Evolutionary conservation across 1,140 invertebrate genomes (phyloP), one percentile per base, ranked within the genome.

Genomic region (Drosophila fuyamai): DNA sequence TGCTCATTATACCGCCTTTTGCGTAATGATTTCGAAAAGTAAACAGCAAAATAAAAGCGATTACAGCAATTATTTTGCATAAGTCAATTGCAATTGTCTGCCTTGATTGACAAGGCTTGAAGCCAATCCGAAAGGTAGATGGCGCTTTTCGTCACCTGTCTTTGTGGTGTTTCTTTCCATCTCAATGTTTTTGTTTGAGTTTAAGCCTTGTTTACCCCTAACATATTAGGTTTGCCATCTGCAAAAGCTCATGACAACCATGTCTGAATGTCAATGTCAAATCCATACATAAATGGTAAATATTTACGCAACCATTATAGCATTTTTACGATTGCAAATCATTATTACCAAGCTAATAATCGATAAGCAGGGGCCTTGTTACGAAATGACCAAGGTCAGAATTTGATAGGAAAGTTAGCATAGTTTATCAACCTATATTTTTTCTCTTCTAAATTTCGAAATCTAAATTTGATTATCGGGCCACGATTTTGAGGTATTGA

Each of bases 11-110:
- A 8, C 38, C 32, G 46, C 32, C 27, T 29, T 76, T 76, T 65
- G 62, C 76, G 81, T 79, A 72, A 85, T 84, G 27, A 73, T 51
- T 57, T 63, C 53, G 57, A 78, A 74, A 74, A 75, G 43, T 44
- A 63, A 67, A 47, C 27, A 76, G 36, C 44, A 14, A 76, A 70
- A 70, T 41, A 77, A 58, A 78, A 75, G 44, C 16, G 71, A 56
- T 78, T 78, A 54, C 66, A 53, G 57, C 76, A 79, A 58, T 63
- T 56, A 58, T 44, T 77, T 58, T 75, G 61, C 73, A 76, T 59
- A 67, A 76, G 54, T 53, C 48, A 51, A 76, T 58, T 76, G 73
- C 73, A 76, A 48, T 67, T 41, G 51, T 43, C 51, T 29, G 43
- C 23, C 32, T 73, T 76, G 73, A 76, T 59, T 76, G 73, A 78